Base-by-base conservation (phyloP, 1,140 invertebrate genomes). In the Atta cephalotes region DNA sequence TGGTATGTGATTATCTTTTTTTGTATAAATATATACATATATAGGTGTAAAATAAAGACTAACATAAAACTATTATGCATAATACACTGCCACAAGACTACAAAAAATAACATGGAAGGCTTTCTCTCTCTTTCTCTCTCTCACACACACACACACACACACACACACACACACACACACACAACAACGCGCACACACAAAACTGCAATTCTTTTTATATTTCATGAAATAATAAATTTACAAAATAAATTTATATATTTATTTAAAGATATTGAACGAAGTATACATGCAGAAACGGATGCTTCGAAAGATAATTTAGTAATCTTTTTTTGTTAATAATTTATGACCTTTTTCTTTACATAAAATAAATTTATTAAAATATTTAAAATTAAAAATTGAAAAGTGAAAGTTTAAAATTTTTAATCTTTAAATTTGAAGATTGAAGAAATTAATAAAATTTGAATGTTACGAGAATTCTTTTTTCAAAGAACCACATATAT, bases 41-140 rank as follows among this genome's bases (percentile, higher is more conserved):
- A 66, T 91, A 91, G 60, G 53, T 89, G 82, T 91, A 91, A 91
- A 51, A 89, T 91, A 91, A 89, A 89, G 53, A 87, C 62, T 88
- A 89, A 86, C 62, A 28, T 86, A 85, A 89, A 89, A 84, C 82
- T 82, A 84, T 84, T 89, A 91, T 88, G 62, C 78, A 62, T 91
- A 91, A 88, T 58, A 86, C 90, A 91, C 90, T 91, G 90, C 90
- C 90, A 91, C 66, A 78, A 58, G 21, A 89, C 31, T 86, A 72
- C 62, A 81, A 53, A 77, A 66, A 56, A 66, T 78, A 70, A 77
- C 56, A 71, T 49, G 14, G 1, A 76, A 58, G 21, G 12, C 53
- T 72, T 39, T 35, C 31, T 35, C 31, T 35, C 35, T 35, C 35
- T 62, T 21, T 39, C 35, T 39, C 35, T 39, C 6, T 62, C 35